phyloP scores from a whole-genome alignment of 23 tunicate species.

The Styela plicata region DNA sequence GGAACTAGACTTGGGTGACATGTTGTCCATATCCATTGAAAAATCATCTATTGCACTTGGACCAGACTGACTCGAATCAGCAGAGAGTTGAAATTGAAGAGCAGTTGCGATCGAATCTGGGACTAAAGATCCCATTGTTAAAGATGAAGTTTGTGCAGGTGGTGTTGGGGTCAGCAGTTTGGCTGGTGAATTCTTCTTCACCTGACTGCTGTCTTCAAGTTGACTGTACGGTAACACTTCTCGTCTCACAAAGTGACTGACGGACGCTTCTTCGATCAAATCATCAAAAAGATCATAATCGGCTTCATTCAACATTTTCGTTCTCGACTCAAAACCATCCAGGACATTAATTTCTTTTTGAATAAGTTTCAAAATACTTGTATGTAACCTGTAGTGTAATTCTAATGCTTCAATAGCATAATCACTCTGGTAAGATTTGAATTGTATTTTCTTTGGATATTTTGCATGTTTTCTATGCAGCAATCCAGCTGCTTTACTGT shows the following conservation, averaged over 20 bases:
- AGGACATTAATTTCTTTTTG: slow-evolving; percentile 14
- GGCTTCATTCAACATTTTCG: not conserved
- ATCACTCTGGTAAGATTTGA: slow-evolving; percentile 56
- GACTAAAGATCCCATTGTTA: slow-evolving; percentile 71
- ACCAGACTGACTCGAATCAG: not conserved
- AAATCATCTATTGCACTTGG: not conserved
- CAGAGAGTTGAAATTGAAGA: not conserved
- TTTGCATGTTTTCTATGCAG: slow-evolving; percentile 72
- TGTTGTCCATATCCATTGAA: not conserved
- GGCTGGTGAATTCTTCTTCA: slow-evolving; percentile 32
- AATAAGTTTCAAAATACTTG: slow-evolving; percentile 59
- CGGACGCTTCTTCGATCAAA: slow-evolving; percentile 52
- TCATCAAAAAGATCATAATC: slow-evolving; percentile 33
- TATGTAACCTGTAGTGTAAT: slow-evolving; percentile 75
- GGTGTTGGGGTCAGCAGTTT: not conserved
- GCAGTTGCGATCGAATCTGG: slow-evolving; percentile 62
- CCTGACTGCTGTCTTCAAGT: slow-evolving; percentile 28
- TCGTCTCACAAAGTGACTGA: slow-evolving; percentile 55
- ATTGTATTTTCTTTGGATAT: slow-evolving; percentile 93
- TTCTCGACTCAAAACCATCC: slow-evolving; percentile 17
- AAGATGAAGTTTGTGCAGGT: not conserved
- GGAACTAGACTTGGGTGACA: not conserved
- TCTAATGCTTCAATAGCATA: slow-evolving; percentile 82
- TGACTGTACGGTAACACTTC: slow-evolving; percentile 29
- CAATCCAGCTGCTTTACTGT: slow-evolving; percentile 54